Percentiles rank a stretch among this genome's conserved stretches.
phyloP scores from a whole-genome alignment of 2,888 invertebrate species.

The Euplexia lucipara region DNA sequence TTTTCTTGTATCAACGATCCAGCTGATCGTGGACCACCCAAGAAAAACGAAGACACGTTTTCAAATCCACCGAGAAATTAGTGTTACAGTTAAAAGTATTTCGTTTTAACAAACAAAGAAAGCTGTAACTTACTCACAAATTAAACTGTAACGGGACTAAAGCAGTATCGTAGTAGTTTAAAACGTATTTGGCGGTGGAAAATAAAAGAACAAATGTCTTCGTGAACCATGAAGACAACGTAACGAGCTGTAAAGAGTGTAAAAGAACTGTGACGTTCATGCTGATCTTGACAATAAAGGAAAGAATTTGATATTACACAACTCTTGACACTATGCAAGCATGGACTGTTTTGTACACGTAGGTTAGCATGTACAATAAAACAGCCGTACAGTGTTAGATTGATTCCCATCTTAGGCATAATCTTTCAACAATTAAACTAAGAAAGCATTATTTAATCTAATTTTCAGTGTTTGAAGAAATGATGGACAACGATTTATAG shows the following conservation, averaged over 20 bases:
- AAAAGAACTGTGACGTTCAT: slow-evolving; percentile 28
- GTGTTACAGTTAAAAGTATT: slow-evolving; percentile 30
- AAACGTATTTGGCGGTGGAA: slow-evolving; percentile 33
- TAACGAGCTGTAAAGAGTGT: slow-evolving; percentile 32
- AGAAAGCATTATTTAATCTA: not conserved
- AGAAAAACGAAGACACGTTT: slow-evolving; percentile 28
- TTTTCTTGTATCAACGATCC: slow-evolving; percentile 18
- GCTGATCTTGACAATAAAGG: slow-evolving; percentile 35
- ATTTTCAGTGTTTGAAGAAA: not conserved
- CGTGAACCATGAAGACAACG: slow-evolving; percentile 52
- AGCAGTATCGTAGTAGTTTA: slow-evolving; percentile 25
- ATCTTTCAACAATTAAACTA: not conserved
- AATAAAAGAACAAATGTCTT: slow-evolving; percentile 44
- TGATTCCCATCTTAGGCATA: no score
- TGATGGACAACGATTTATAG: no score
- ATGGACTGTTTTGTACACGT: not conserved
- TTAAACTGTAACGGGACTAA: slow-evolving; percentile 46
- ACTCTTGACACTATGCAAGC: slow-evolving; percentile 12
- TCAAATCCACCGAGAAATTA: slow-evolving; percentile 42
- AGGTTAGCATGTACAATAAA: not conserved
- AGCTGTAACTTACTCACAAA: slow-evolving; percentile 30
- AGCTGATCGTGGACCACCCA: slow-evolving; percentile 37
- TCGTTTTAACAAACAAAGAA: slow-evolving; percentile 48
- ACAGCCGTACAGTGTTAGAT: not conserved
- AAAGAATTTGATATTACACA: slow-evolving; percentile 33